Evolutionary conservation across 1,140 invertebrate species (phyloP).

Genomic region (Pseudomyrmex cubaensis): DNA sequence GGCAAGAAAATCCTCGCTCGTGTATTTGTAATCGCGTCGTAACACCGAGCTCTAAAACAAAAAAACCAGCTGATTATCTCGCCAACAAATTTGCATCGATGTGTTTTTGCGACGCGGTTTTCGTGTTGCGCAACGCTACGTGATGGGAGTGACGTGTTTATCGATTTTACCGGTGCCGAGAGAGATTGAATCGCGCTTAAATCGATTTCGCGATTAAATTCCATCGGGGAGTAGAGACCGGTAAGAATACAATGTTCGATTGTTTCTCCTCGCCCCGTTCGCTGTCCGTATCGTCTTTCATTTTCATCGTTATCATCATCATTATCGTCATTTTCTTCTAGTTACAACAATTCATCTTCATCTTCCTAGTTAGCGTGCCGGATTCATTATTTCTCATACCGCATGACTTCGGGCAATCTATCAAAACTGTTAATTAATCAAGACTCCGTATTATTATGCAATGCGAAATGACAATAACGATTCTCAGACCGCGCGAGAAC

Average conservation of each 20-base stretch:
- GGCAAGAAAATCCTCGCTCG: constrained; percentile 3
- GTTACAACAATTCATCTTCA: constrained; percentile 74
- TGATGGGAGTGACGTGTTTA: constrained; percentile 37
- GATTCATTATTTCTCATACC: constrained; percentile 71
- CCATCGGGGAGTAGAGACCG: constrained; percentile 23
- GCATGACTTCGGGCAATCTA: constrained; percentile 69
- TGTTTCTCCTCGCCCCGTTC: constrained; percentile 42
- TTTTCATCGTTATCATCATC: constrained; percentile 69
- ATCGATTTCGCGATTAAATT: constrained; percentile 68
- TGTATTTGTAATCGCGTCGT: constrained; percentile 10
- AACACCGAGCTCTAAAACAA: background rate
- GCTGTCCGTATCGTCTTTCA: constrained; percentile 44
- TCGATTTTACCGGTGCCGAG: background rate
- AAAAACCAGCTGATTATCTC: background rate
- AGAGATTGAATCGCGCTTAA: constrained; percentile 48
- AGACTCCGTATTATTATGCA: constrained; percentile 71
- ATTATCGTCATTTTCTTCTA: constrained; percentile 69
- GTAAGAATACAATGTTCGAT: constrained; percentile 54
- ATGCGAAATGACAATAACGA: constrained; percentile 73
- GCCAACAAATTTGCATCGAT: constrained; percentile 20
- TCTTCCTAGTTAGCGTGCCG: constrained; percentile 72
- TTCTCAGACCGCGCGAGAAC: constrained; percentile 38
- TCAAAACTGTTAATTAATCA: constrained; percentile 75
- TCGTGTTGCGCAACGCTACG: constrained; percentile 17
- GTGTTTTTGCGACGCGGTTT: background rate